A percentile compares a stretch with the other conserved stretches of the same genome.
phyloP scores from a whole-genome alignment of 2,113 vertebrate genomes.

The Myrmophylax atrothorax region DNA sequence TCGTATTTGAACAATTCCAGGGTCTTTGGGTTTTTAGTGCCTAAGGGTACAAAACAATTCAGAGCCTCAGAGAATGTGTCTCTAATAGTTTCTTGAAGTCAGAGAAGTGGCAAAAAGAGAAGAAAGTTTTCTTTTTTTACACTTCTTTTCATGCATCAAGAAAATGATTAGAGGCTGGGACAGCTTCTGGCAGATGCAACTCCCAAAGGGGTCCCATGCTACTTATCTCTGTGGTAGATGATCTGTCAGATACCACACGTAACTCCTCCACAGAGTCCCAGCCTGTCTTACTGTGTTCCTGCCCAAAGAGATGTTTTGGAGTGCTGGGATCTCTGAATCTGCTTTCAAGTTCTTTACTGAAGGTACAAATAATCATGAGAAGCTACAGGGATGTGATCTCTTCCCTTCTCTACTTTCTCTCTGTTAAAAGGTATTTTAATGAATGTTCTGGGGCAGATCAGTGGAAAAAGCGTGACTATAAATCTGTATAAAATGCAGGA shows the following conservation, averaged over 20 bases:
- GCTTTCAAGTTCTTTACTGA: neutral
- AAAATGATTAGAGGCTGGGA: neutral
- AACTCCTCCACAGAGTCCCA: neutral
- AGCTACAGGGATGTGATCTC: neutral
- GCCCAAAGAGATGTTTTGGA: neutral
- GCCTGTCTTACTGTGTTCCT: neutral
- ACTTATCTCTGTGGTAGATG: rapidly evolving
- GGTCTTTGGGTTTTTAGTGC: neutral
- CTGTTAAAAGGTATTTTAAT: neutral
- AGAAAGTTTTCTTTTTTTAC: neutral
- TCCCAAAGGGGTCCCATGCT: neutral
- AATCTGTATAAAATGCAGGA: neutral
- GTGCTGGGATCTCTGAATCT: neutral
- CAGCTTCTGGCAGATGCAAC: neutral
- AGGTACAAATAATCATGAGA: neutral
- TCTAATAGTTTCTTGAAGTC: neutral
- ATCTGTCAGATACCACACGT: neutral
- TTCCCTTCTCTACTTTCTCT: neutral
- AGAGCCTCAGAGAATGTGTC: neutral
- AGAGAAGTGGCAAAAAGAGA: neutral
- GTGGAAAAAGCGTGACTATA: neutral
- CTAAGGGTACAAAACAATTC: neutral
- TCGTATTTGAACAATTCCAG: neutral
- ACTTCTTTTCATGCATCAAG: neutral
- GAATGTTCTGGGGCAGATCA: neutral